A percentile compares a stretch with the other conserved stretches of the same genome.
These are phyloP conservation scores for Mustela lutreola DNA, from an alignment of 2,113 vertebrate genomes.

Conservation along the genomic window DNA sequence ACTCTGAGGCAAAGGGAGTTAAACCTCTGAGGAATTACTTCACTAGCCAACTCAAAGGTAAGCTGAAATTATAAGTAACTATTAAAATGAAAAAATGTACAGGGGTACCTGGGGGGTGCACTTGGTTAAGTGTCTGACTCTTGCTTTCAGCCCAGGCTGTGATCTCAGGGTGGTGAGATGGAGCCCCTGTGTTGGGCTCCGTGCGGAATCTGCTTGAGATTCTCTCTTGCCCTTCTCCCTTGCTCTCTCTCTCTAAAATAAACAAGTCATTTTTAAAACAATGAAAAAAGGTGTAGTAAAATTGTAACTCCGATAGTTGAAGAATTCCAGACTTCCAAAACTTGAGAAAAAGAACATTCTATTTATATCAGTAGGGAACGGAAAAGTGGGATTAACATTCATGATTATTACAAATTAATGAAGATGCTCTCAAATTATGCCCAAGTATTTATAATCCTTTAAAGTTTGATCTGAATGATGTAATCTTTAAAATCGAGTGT, in stretches of 20 bases:
- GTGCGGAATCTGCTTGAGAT: neutral
- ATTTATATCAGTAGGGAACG: neutral
- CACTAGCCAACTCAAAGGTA: slow-evolving; percentile 1
- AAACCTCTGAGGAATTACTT: slow-evolving; percentile 13
- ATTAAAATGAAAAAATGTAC: neutral
- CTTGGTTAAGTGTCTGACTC: neutral
- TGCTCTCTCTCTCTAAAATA: neutral
- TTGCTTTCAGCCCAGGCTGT: neutral
- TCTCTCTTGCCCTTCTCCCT: neutral
- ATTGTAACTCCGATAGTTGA: neutral
- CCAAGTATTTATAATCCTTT: neutral
- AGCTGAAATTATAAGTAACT: neutral
- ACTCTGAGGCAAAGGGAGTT: neutral
- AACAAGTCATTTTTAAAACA: neutral
- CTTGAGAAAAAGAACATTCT: neutral
- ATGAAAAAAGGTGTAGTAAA: neutral
- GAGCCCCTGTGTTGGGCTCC: neutral
- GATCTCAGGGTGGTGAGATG: neutral
- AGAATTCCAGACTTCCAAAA: neutral
- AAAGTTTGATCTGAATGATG: neutral
- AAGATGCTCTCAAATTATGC: neutral
- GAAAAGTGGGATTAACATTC: slow-evolving; percentile 10
- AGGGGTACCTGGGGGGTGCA: neutral
- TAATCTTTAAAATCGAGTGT: neutral
- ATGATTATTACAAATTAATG: neutral